Conservation (phyloP, 1,140 invertebrate genomes). For the Proales similis region DNA sequence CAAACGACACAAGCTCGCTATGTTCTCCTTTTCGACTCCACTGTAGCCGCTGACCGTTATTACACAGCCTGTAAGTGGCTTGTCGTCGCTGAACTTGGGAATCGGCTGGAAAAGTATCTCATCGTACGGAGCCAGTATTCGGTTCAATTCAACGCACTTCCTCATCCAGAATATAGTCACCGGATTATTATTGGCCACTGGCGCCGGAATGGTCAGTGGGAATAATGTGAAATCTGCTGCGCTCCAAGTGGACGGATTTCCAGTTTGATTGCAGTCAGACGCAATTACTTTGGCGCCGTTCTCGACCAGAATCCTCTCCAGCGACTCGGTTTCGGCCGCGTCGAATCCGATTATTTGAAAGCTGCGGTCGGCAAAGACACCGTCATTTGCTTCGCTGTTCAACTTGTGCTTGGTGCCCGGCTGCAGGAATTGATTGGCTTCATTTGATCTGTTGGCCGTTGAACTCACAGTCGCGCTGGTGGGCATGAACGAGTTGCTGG, state of each 20-base stretch:
- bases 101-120: slow-evolving; percentile 29
- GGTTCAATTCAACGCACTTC: slow-evolving; percentile 23
- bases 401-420: not conserved
- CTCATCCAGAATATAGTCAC: slow-evolving; percentile 34
- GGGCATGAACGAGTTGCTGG: slow-evolving; percentile 10
- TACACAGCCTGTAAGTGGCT: slow-evolving; percentile 8
- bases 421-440: too few species aligned
- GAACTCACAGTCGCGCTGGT: not conserved
- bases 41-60: slow-evolving; percentile 20
- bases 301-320: slow-evolving; percentile 28
- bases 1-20: slow-evolving; percentile 24
- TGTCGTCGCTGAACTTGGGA: not conserved
- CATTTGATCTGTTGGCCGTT: too few species aligned
- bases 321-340: slow-evolving; percentile 1
- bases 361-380: slow-evolving; percentile 15
- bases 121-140: not conserved
- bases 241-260: not conserved
- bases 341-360: slow-evolving; percentile 30
- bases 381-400: not conserved
- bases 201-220: slow-evolving; percentile 10
- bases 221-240: slow-evolving; percentile 5
- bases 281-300: slow-evolving; percentile 6
- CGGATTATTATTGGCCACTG: slow-evolving; percentile 21
- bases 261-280: slow-evolving; percentile 12
- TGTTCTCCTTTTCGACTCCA: slow-evolving; percentile 32